These are phyloP conservation scores for Lophius piscatorius DNA, from an alignment of 2,113 vertebrate species.

Conservation along the genomic window DNA sequence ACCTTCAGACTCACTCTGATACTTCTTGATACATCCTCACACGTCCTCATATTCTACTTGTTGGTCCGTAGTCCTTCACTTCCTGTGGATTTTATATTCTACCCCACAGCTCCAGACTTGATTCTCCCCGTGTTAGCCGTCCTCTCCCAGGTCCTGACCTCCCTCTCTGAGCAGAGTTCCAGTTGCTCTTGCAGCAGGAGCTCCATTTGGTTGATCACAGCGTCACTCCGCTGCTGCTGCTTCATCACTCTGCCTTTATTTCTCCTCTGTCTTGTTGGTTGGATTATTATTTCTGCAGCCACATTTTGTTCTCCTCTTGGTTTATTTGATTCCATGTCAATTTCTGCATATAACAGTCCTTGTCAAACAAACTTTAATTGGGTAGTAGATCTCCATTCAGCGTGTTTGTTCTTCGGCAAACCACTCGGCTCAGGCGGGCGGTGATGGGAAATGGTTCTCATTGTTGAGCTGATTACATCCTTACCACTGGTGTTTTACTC, in stretches of 20 bases:
- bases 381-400: conserved; percentile 6
- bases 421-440: conserved; percentile 5
- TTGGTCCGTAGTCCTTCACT: not conserved
- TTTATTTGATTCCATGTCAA: conserved; percentile 15
- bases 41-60: not conserved
- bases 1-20: too few relatives aligned
- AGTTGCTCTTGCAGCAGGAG: conserved; percentile 1
- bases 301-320: conserved; percentile 3
- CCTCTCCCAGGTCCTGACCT: not conserved
- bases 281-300: conserved; percentile 14
- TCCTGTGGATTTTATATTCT: not conserved
- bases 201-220: too few relatives aligned
- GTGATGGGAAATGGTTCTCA: conserved; percentile 17
- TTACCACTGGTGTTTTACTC: conserved; percentile 15
- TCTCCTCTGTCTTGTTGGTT: not conserved
- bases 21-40: too few relatives aligned
- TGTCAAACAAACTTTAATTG: conserved; percentile 29
- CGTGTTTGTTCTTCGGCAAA: conserved; percentile 32
- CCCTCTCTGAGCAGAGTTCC: not conserved
- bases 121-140: not conserved
- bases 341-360: conserved; percentile 3
- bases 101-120: not conserved
- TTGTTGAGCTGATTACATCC: conserved; percentile 30
- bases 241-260: not conserved
- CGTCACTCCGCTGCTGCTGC: not conserved